Evolutionary conservation across 64 coral and sea anemone species (phyloP), one percentile per base, ranked within the genome.

Genomic region (Montipora foliosa): DNA sequence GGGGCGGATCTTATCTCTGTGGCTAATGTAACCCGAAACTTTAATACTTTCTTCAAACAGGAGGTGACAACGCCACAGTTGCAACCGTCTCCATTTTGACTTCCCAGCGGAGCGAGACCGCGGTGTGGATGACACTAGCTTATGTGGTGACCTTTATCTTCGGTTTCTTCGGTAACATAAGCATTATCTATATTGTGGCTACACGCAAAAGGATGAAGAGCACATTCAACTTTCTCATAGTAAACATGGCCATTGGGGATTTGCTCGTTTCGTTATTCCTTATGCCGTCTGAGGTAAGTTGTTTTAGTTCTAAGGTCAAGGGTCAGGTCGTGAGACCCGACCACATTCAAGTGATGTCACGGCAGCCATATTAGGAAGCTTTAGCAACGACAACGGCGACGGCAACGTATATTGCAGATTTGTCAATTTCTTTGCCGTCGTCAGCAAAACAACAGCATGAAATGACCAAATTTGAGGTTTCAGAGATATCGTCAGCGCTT

Each of bases 171-270:
- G 92, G 92, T n/a, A 93, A 93, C 25, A 49, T 47, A 1, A 70
- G 76, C 10, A 66, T 93, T 5, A 93, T 93, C 47, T 81, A 93
- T 76, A 77, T 93, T 9, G 92, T 93, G 49, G 84, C 92, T 17
- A 71, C 92, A 80, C 92, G 84, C 9, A 44, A 48, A 44, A 80
- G 86, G 74, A 93, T 93, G 92, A 93, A 93, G 17, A 88, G 74
- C 67, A 93, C 92, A 1, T 93, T 93, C 14, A 93, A 93, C 52
- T 93, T 93, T 47, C 64, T 93, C 7, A 93, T 93, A 29, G 92
- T 93, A 2, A 93, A 93, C 62, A 93, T 93, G 92, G 92, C 92
- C 2, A 93, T 93, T 24, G 92, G 83, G 8, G 92, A 93, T 93
- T 76, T 93, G 44, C 84, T 93, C 24, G 92, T 93, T 75, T 76